A percentile compares a stretch with the other conserved stretches of the same genome.
Conservation (phyloP, 2,113 vertebrate genomes). For the Heterocephalus glaber region DNA sequence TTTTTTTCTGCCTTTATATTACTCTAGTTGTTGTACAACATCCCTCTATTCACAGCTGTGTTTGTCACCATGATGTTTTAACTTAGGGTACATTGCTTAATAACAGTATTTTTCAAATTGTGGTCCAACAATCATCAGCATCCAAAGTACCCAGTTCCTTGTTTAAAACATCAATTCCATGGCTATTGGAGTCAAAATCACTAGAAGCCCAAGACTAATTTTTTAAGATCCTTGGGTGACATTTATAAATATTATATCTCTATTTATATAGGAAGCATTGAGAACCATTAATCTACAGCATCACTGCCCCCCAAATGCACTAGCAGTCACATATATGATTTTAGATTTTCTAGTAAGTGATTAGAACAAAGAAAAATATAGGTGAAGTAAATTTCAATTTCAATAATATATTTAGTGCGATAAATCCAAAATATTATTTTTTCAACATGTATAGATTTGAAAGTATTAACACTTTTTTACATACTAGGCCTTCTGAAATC, state of each 20-base stretch:
- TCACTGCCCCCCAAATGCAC: neutral
- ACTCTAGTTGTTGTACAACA: neutral
- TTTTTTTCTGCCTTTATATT: neutral
- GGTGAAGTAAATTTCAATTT: neutral
- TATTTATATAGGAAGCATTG: neutral
- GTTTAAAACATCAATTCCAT: neutral
- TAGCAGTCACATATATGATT: neutral
- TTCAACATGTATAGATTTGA: neutral
- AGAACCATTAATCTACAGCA: neutral
- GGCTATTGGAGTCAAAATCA: neutral
- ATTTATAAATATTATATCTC: neutral
- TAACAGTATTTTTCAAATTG: neutral
- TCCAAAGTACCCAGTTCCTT: neutral
- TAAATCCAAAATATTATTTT: neutral
- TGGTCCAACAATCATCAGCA: neutral
- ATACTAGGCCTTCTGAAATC: neutral
- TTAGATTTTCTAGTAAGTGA: neutral
- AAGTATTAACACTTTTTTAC: neutral
- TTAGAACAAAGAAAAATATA: conserved; percentile 6
- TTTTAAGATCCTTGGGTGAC: neutral
- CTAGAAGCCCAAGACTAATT: neutral
- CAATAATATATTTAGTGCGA: neutral
- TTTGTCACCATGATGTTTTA: neutral
- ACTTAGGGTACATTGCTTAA: neutral
- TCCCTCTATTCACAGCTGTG: neutral